A percentile compares a stretch with the other conserved stretches of the same genome.
Conservation (phyloP, 2,797 vertebrate genomes). For the Kryptopterus vitreolus region DNA sequence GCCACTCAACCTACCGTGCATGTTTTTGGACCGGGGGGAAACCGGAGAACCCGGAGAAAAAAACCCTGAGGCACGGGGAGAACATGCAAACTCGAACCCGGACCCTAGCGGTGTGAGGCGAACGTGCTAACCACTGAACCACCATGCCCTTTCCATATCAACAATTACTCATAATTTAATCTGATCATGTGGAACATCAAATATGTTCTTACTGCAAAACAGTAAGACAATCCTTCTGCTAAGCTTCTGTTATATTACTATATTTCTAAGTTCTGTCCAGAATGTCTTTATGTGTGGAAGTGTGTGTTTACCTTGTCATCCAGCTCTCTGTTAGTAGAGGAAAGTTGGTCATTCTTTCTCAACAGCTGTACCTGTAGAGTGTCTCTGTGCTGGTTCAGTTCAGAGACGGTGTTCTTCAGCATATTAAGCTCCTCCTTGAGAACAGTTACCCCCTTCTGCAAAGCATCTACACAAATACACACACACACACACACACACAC, state of each 20-base stretch:
- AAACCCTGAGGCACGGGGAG: no score
- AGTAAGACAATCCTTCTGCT: no score
- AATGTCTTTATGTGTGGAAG: not conserved
- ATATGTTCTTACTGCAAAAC: not conserved
- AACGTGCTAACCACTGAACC: no score
- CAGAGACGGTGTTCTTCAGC: slow-evolving; percentile 67
- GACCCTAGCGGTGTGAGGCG: no score
- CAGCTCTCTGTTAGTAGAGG: slow-evolving; percentile 64
- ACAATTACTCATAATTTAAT: not conserved
- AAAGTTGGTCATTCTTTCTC: slow-evolving; percentile 70
- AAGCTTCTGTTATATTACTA: not conserved
- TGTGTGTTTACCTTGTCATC: slow-evolving; percentile 53
- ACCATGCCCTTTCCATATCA: not conserved
- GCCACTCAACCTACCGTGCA: no score
- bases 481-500: slow-evolving; percentile 22
- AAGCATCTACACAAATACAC: slow-evolving; percentile 47
- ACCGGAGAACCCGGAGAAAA: no score
- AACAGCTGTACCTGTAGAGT: slow-evolving; percentile 72
- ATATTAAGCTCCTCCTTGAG: slow-evolving; percentile 71
- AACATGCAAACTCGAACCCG: no score
- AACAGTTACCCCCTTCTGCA: slow-evolving; percentile 58
- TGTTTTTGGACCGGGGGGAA: no score
- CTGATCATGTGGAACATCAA: not conserved
- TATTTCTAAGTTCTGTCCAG: slow-evolving; percentile 47
- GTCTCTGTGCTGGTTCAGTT: slow-evolving; percentile 72